Base-by-base conservation (phyloP, 2,888 invertebrate species). In the Philaethria dido region DNA sequence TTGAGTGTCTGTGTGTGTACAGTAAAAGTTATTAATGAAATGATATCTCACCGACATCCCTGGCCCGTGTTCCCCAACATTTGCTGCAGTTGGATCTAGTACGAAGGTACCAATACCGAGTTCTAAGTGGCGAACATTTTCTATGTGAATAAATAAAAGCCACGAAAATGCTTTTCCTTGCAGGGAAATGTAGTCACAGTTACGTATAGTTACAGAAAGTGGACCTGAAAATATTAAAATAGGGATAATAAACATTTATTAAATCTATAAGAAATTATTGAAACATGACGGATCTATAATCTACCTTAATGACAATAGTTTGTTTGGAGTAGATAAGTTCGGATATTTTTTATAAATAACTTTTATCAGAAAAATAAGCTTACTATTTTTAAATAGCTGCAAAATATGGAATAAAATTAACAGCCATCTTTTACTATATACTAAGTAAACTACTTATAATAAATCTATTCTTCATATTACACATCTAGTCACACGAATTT, bases 151-250 rank as follows among this genome's bases (percentile, higher is more conserved):
- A 69, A 93, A 92, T 55, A 94, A 88, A 36, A 96, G 89, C 93
- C 95, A 94, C 42, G 95, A 94, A 78, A 96, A 96, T 0, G 95
- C 94, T 55, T 93, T 92, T 20, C 94, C 93, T 76, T 94, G 94
- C 70, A 96, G 88, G 20, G 93, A 88, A 14, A 95, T 94, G 75
- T 89, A 87, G 66, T 88, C 87, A 78, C 94, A 94, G 69, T 93
- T 87, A 61, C 88, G 87, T 76, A 96, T 94, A 69, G 93, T 92
- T 42, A 94, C 94, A 64, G 94, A 93, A 64, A 96, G 87, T 42
- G 95, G 94, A 66, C 95, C 95, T 94, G 89, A 60, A 90, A 88
- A 68, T 16, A 72, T 71, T 4, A 52, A 52, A 52, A 52, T 16
- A 52, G 0, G 16, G 1, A 50, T 29, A 29, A 16, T 50, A 29